A percentile compares a stretch with the other conserved stretches of the same genome.
Conservation (phyloP, 2,113 vertebrate species). For the Bos taurus region ARS-UCD2.0 NC_037348.1:8798001-8798500, state of each 20-base stretch:
- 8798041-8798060: neutral
- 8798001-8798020: neutral
- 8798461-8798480: neutral
- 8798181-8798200: neutral
- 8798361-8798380: neutral
- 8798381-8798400: neutral
- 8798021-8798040: neutral
- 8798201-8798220: neutral
- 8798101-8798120: neutral
- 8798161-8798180: neutral
- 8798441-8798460: accelerated
- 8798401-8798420: neutral
- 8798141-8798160: neutral
- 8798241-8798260: neutral
- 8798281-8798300: neutral
- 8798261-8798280: neutral
- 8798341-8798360: neutral
- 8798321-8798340: neutral
- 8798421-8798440: neutral
- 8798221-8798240: neutral
- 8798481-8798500: neutral
- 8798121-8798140: neutral
- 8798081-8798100: neutral
- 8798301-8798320: neutral
- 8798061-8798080: neutral